Percentiles rank a stretch among this genome's conserved stretches.
Evolutionary conservation across 2,113 vertebrate species (phyloP).

Genomic region (Mesocricetus auratus): DNA sequence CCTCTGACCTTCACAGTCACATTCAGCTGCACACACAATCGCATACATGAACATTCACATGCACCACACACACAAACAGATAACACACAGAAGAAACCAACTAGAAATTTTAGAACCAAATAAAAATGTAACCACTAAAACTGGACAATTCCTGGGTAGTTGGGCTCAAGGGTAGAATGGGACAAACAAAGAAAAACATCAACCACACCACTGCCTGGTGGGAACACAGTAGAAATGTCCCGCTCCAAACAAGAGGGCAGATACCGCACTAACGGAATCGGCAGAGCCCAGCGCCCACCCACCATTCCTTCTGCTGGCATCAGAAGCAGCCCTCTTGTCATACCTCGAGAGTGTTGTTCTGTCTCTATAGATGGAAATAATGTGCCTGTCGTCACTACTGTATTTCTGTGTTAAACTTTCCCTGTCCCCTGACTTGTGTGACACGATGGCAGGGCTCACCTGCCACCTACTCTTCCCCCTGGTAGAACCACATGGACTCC

Average conservation of each 20-base stretch:
- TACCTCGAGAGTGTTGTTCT: neutral
- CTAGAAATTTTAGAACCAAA: neutral
- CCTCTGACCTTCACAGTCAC: neutral
- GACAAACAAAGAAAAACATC: neutral
- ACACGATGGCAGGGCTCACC: neutral
- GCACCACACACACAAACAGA: neutral
- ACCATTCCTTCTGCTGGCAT: fast-evolving
- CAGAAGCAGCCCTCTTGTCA: neutral
- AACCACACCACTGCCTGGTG: no score
- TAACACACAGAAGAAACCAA: neutral
- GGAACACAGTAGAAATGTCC: neutral
- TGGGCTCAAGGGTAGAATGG: neutral
- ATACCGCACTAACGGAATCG: neutral
- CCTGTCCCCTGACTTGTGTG: neutral
- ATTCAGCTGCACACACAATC: neutral
- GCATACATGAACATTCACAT: neutral
- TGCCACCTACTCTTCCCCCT: neutral
- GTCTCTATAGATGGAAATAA: neutral
- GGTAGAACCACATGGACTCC: neutral
- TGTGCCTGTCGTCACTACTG: neutral
- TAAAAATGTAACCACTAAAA: neutral
- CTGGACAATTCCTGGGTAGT: neutral
- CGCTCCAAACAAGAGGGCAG: no score
- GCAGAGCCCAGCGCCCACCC: neutral
- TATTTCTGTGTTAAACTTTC: neutral